These are phyloP conservation scores for Drosophila insularis DNA, from an alignment of 1,140 invertebrate species.

Conservation along the genomic window DNA sequence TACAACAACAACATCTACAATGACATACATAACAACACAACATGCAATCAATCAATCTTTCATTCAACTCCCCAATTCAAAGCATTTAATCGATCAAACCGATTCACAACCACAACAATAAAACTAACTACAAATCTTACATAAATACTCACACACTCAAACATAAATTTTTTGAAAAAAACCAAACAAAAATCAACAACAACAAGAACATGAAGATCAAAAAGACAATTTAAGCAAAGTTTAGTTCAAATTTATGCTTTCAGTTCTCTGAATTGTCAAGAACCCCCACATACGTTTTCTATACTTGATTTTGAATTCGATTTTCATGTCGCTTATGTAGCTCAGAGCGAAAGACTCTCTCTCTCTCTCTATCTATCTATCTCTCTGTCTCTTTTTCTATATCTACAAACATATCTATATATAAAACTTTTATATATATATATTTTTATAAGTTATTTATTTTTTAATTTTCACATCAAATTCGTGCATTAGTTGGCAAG, in stretches of 20 bases:
- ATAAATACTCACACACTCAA: conserved; percentile 23
- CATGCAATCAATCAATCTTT: conserved; percentile 47
- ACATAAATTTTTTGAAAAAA: conserved; percentile 47
- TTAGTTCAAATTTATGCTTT: conserved; percentile 39
- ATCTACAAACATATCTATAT: background rate
- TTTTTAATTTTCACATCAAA: background rate
- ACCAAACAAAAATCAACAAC: conserved; percentile 3
- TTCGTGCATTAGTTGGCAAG: conserved; percentile 45
- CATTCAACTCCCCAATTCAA: conserved; percentile 44
- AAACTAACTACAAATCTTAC: conserved; percentile 27
- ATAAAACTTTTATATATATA: background rate
- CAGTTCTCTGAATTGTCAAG: conserved; percentile 42
- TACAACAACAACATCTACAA: conserved; percentile 32
- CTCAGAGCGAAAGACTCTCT: conserved; percentile 29
- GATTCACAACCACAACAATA: conserved; percentile 27
- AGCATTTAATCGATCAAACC: conserved; percentile 68
- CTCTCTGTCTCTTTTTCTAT: background rate
- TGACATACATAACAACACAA: conserved; percentile 43
- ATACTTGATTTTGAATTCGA: conserved; percentile 44
- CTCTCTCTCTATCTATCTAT: background rate
- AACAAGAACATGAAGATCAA: conserved; percentile 64
- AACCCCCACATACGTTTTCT: conserved; percentile 53
- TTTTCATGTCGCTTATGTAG: conserved; percentile 52
- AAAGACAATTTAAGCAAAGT: conserved; percentile 42
- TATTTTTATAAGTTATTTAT: background rate